These are phyloP conservation scores for Diadophis punctatus DNA, from an alignment of 2,113 vertebrate genomes.

Conservation along the genomic window DNA sequence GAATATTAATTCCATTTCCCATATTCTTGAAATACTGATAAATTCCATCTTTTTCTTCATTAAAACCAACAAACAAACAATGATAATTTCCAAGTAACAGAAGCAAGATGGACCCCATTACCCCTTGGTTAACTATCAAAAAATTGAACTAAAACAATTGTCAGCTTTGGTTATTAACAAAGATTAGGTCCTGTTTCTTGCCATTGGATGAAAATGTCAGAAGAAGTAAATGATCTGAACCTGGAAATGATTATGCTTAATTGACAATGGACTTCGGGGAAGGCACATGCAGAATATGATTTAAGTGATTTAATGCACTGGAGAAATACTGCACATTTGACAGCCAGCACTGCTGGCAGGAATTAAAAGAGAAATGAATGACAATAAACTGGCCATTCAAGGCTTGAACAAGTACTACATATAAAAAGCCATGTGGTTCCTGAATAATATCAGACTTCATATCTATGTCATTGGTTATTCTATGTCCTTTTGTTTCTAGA, in stretches of 20 bases:
- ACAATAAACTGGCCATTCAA: background rate
- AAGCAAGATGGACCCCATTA: background rate
- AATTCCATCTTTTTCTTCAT: background rate
- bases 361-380: background rate
- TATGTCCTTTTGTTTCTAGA: background rate
- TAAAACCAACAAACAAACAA: background rate
- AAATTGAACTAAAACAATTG: background rate
- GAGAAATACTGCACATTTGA: background rate
- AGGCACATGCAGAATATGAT: background rate
- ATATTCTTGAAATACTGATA: background rate
- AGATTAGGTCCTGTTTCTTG: background rate
- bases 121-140: background rate
- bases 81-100: background rate
- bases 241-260: background rate
- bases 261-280: background rate
- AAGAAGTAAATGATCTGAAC: background rate
- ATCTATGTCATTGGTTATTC: background rate
- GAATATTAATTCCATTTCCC: background rate
- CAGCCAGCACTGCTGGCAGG: background rate
- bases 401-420: background rate
- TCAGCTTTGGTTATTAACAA: background rate
- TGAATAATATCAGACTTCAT: background rate
- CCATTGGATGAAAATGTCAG: background rate
- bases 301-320: background rate
- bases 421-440: background rate